These are phyloP conservation scores for Phalacrocorax carbo DNA, from an alignment of 2,113 vertebrate species.

Conservation along the genomic window DNA sequence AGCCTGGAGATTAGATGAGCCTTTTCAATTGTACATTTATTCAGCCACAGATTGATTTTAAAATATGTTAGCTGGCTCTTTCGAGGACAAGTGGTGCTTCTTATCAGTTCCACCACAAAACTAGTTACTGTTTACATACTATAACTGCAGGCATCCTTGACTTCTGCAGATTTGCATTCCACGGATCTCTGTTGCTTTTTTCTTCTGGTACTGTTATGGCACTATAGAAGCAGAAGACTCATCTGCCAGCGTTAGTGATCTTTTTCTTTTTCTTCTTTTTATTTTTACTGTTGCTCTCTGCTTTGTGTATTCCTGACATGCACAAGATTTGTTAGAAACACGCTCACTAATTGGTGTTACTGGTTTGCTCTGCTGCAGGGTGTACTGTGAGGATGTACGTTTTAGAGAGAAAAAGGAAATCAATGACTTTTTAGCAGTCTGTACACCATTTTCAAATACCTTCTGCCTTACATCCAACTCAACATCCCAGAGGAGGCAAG, in stretches of 20 bases:
- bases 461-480: not conserved
- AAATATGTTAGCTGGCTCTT: slow-evolving; percentile 11
- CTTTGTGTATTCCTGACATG: not conserved
- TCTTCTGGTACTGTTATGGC: not conserved
- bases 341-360: not conserved
- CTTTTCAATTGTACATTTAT: slow-evolving; percentile 6
- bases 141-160: not conserved
- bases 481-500: not conserved
- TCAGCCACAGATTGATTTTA: not conserved
- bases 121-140: slow-evolving; percentile 1
- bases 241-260: not conserved
- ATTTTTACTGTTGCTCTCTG: not conserved
- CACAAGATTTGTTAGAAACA: not conserved
- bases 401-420: not conserved
- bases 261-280: not conserved
- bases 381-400: not conserved
- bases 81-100: not conserved
- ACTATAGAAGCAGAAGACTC: not conserved
- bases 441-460: not conserved
- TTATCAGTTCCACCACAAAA: slow-evolving; percentile 33
- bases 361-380: not conserved
- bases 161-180: slow-evolving; percentile 14
- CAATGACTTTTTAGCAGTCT: not conserved
- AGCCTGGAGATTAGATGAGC: not conserved
- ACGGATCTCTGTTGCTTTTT: not conserved